Percentiles rank a stretch among this genome's conserved stretches.
These are phyloP conservation scores for Sminthopsis crassicaudata DNA, from an alignment of 2,113 vertebrate genomes.

Conservation along the genomic window DNA sequence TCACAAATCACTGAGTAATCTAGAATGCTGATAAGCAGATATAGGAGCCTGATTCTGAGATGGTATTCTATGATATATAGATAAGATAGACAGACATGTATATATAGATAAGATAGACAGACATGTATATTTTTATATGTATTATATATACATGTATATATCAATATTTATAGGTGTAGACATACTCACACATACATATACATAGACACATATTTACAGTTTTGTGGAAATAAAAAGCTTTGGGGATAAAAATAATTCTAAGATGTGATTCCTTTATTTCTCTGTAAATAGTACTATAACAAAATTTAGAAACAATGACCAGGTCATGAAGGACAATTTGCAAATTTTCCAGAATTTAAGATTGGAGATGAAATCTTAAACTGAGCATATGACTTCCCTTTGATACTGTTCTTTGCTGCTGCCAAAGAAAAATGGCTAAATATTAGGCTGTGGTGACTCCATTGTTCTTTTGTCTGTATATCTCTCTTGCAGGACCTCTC, in stretches of 20 bases:
- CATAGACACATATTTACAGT: background rate
- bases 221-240: background rate
- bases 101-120: too few species aligned
- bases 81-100: too few species aligned
- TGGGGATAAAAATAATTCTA: background rate
- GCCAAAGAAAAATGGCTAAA: background rate
- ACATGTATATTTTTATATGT: too few species aligned
- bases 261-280: background rate
- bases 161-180: too few species aligned
- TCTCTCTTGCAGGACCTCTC: background rate
- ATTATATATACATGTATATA: too few species aligned
- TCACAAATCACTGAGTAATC: background rate
- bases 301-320: background rate
- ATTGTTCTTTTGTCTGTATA: background rate
- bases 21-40: background rate
- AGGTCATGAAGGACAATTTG: background rate
- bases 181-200: background rate
- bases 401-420: background rate
- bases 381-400: background rate
- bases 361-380: background rate
- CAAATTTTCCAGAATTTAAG: background rate
- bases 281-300: background rate
- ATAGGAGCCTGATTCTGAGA: background rate
- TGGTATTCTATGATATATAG: background rate
- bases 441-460: background rate